Base-by-base conservation (phyloP, 2,113 vertebrate genomes). In the Rhea pennata region DNA sequence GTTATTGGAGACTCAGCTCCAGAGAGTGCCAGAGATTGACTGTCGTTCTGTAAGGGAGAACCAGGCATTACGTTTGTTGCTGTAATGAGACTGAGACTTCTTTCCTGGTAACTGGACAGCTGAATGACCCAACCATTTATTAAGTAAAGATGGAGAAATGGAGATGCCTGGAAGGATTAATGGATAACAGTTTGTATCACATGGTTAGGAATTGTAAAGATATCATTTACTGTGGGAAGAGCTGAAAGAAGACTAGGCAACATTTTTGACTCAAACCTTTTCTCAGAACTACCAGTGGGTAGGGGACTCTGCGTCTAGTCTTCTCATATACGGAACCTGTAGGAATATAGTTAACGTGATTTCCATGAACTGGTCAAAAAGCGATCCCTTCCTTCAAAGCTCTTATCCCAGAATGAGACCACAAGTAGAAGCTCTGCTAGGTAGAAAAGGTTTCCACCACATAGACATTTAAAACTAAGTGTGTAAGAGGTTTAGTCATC, bases 51-150 rank as follows among this genome's bases (percentile, higher is more conserved):
- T 66, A 77, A 81, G n/a, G 54, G 12, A 74, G 90, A 59, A 46
- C 20, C 16, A 76, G 75, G 22, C 62, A 79, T 44, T 21, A 39
- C 46, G 42, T 87, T 70, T 93, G 59, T 56, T 46, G 78, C 70
- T 74, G 31, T 78, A 86, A 89, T 42, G 50, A 87, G 84, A 93
- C 66, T 77, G 77, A 93, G 71, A 77, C 39, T 88, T 91, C 21
- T 23, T 80, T 87, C 54, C n/a, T 26, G 4, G n/a, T 69, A 87
- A 94, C 54, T 10, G 29, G 74, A 81, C 70, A 87, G 77, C 54
- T 84, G 61, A 91, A n/a, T 58, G 27, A 58, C 17, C 81, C 33
- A 48, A 54, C 15, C 59, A 58, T 77, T 89, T 84, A 71, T 84
- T 73, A 93, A 64, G 0, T 50, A 36, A 71, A 81, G 36, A 74